A percentile compares a stretch with the other conserved stretches of the same genome.
Evolutionary conservation across 1,140 invertebrate species (phyloP).

Genomic region (Whitmania pigra): DNA sequence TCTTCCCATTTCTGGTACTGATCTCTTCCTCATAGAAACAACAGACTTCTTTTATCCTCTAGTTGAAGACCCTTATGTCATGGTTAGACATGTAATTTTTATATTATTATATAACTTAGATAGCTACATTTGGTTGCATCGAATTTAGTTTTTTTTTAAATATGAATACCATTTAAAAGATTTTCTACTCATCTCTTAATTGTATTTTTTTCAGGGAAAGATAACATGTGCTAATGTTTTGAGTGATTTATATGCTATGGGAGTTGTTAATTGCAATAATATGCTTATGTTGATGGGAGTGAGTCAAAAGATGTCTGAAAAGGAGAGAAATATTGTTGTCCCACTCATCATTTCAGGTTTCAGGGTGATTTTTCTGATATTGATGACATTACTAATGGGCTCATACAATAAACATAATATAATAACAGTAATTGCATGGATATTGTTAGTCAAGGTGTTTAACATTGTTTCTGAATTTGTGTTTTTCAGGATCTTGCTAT

Average conservation of each 20-base stretch:
- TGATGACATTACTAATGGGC: too few species aligned
- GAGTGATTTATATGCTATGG: conserved; percentile 96
- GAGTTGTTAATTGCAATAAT: conserved; percentile 94
- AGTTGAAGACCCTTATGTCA: conserved; percentile 96
- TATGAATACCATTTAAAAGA: too few species aligned
- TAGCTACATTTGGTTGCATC: too few species aligned
- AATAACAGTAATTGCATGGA: too few species aligned
- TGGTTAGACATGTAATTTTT: too few species aligned
- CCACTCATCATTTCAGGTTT: conserved; percentile 87
- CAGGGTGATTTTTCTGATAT: conserved; percentile 46
- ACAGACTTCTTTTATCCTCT: conserved; percentile 97
- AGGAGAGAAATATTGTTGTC: conserved; percentile 85
- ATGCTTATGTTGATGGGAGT: conserved; percentile 86
- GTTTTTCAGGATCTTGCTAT: conserved; percentile 62
- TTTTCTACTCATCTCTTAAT: too few species aligned
- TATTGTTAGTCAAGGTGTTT: not conserved
- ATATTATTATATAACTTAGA: too few species aligned
- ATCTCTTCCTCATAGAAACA: conserved; percentile 85
- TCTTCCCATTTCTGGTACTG: conserved; percentile 76
- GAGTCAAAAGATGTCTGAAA: conserved; percentile 57
- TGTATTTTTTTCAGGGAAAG: conserved; percentile 53
- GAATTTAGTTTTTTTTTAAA: too few species aligned
- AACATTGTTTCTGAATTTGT: not conserved
- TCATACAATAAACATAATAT: too few species aligned
- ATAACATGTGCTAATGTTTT: conserved; percentile 97